phyloP scores from a whole-genome alignment of 1,140 invertebrate species.

The Ceratina australensis region DNA sequence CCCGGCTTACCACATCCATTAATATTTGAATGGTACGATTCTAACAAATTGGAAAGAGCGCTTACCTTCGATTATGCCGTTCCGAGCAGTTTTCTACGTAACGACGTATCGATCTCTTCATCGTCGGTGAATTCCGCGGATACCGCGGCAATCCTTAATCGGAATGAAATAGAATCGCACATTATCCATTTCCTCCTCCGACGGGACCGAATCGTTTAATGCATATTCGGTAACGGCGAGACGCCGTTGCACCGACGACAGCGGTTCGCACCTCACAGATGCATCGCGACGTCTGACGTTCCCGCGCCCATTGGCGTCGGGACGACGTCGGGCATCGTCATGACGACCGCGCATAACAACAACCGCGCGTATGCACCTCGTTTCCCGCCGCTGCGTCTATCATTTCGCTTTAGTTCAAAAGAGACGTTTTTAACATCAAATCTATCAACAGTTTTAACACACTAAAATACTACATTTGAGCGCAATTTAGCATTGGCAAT shows the following conservation, averaged over 20 bases:
- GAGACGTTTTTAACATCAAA: no score
- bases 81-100: neutral
- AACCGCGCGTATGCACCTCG: slow-evolving; percentile 35
- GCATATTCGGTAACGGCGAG: slow-evolving; percentile 40
- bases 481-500: no score
- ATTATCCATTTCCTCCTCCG: neutral
- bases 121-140: neutral
- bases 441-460: no score
- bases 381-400: neutral
- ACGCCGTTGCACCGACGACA: slow-evolving; percentile 54
- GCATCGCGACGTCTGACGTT: slow-evolving; percentile 64
- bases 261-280: slow-evolving; percentile 58
- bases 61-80: slow-evolving; percentile 25
- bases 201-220: slow-evolving; percentile 11
- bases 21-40: neutral
- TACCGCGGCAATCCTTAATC: neutral
- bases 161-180: neutral
- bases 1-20: no score
- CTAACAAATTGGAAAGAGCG: neutral
- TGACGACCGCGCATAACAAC: slow-evolving; percentile 54
- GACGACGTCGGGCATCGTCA: slow-evolving; percentile 30
- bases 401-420: neutral
- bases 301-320: slow-evolving; percentile 55
- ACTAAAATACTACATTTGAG: no score
- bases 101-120: slow-evolving; percentile 33